phyloP scores from a whole-genome alignment of 2,888 invertebrate genomes.

The Dryadula phaetusa region DNA sequence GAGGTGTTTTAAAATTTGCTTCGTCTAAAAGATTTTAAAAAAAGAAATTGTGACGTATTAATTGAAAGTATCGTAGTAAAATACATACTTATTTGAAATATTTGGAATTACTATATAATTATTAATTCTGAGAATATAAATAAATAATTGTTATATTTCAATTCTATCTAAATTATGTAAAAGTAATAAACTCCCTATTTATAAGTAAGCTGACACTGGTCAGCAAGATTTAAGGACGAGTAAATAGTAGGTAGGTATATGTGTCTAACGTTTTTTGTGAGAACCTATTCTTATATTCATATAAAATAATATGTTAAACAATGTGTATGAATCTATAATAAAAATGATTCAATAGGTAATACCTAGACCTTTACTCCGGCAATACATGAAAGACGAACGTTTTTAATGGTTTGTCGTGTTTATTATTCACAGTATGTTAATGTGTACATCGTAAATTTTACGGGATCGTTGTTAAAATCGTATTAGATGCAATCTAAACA shows the following conservation, averaged over 20 bases:
- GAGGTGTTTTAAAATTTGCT: too few species aligned
- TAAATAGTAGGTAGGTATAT: background rate
- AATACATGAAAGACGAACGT: constrained; percentile 31
- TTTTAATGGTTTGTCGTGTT: constrained; percentile 33
- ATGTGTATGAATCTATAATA: constrained; percentile 4
- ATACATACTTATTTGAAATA: too few species aligned
- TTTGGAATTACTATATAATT: too few species aligned
- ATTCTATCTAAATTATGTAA: too few species aligned
- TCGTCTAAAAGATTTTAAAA: too few species aligned
- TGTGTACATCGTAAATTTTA: constrained; percentile 45
- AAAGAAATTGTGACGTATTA: too few species aligned
- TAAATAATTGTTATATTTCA: too few species aligned
- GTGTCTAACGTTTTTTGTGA: background rate
- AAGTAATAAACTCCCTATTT: too few species aligned
- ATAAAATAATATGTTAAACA: background rate
- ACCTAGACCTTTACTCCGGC: constrained; percentile 21
- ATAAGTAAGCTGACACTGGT: background rate
- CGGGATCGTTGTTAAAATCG: constrained; percentile 40
- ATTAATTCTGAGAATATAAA: too few species aligned
- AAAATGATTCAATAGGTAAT: constrained; percentile 17
- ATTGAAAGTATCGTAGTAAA: too few species aligned
- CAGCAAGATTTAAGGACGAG: background rate
- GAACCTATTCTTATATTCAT: constrained; percentile 10
- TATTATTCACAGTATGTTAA: constrained; percentile 29
- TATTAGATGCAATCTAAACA: constrained; percentile 38